Conservation (phyloP, 2,113 vertebrate species). For the Mormyrus lacerda region DNA sequence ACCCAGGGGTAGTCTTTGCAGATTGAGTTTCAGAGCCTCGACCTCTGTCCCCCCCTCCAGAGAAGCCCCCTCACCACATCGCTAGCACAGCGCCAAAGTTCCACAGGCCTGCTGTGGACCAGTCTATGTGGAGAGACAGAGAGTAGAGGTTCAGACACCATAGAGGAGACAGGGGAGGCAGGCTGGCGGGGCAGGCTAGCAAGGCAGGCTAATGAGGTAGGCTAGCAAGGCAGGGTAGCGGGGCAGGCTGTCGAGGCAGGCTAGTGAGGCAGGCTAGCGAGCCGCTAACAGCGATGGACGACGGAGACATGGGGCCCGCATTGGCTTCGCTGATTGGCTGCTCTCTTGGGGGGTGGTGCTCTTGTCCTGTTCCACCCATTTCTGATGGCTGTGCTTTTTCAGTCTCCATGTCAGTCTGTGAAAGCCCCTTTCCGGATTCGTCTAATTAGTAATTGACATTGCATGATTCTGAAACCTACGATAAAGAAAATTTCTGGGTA, state of each 20-base stretch:
- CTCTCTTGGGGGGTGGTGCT: neutral
- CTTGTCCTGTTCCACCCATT: neutral
- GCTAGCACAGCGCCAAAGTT: conserved; percentile 60
- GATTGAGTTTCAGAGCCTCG: conserved; percentile 74
- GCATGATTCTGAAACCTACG: neutral
- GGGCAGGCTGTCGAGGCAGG: neutral
- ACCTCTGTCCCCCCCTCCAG: conserved; percentile 47
- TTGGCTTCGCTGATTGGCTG: neutral
- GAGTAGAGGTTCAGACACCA: neutral
- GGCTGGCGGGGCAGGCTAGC: neutral
- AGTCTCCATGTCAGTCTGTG: neutral
- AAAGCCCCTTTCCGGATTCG: neutral
- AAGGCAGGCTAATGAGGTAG: neutral
- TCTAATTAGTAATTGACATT: neutral
- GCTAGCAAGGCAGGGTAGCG: neutral
- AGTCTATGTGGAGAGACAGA: conserved; percentile 56
- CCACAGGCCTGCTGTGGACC: conserved; percentile 38
- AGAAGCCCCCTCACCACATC: conserved; percentile 18
- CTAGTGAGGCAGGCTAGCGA: neutral
- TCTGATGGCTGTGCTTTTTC: neutral
- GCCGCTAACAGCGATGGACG: neutral
- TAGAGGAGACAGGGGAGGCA: neutral
- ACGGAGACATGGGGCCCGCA: neutral
- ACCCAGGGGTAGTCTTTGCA: conserved; percentile 55
- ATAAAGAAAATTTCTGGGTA: neutral